Evolutionary conservation across 1,140 invertebrate species (phyloP).

Genomic region (Drosophila pseudoananassae): DNA sequence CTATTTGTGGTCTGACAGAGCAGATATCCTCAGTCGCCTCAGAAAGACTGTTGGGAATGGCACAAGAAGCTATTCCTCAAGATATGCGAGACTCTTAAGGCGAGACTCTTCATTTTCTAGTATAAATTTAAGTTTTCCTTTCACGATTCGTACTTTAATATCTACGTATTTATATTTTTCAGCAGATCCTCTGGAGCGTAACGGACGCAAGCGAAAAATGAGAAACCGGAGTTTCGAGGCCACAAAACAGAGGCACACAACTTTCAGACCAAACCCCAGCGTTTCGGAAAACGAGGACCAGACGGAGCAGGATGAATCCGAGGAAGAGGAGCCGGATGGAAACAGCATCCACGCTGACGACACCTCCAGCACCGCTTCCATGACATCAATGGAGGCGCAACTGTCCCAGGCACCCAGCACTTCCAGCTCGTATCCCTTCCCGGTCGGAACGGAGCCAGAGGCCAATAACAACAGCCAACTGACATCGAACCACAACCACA

Average conservation of each 20-base stretch:
- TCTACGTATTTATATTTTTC: background rate
- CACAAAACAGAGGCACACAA: slow-evolving; percentile 37
- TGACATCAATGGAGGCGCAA: slow-evolving; percentile 71
- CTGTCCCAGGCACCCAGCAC: slow-evolving; percentile 64
- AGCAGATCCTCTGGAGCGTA: slow-evolving; percentile 39
- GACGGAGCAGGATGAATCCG: background rate
- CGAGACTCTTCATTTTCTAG: too few species aligned
- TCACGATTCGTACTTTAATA: background rate
- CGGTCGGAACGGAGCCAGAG: slow-evolving; percentile 23
- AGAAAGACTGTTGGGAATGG: background rate
- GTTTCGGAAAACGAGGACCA: slow-evolving; percentile 33
- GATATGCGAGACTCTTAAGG: too few species aligned
- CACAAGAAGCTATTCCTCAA: too few species aligned
- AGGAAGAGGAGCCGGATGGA: background rate
- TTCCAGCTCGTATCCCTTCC: slow-evolving; percentile 45
- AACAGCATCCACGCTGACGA: slow-evolving; percentile 1
- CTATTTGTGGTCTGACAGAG: slow-evolving; percentile 7
- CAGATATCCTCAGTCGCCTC: background rate
- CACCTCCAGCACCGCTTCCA: slow-evolving; percentile 33
- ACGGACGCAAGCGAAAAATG: slow-evolving; percentile 53
- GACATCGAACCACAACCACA: slow-evolving; percentile 42
- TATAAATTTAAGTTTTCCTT: too few species aligned
- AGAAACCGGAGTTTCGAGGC: slow-evolving; percentile 22
- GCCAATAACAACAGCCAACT: slow-evolving; percentile 60
- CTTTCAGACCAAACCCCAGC: slow-evolving; percentile 5